Evolutionary conservation across 2,113 vertebrate species (phyloP).

Genomic region (Rhinogobius similis): DNA sequence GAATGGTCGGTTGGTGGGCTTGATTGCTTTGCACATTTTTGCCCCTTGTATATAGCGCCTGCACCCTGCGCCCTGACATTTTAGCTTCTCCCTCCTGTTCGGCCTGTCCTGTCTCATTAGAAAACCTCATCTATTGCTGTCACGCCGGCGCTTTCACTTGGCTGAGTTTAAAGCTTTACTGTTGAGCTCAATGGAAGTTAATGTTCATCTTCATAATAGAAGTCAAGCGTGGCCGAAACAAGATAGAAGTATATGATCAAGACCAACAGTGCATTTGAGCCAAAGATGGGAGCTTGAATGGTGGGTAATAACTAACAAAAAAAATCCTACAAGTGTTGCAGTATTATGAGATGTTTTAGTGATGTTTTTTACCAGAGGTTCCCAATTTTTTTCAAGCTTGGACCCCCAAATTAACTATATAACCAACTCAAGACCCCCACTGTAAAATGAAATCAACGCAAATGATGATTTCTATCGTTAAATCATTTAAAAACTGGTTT

Average conservation of each 20-base stretch:
- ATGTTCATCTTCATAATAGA: constrained; percentile 4
- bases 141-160: constrained; percentile 38
- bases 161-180: neutral
- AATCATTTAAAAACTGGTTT: no score
- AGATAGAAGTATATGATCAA: neutral
- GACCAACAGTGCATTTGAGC: neutral
- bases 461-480: no score
- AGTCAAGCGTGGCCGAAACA: neutral
- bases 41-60: constrained; percentile 6
- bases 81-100: constrained; percentile 55
- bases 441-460: no score
- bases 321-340: no score
- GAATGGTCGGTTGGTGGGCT: constrained; percentile 25
- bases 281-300: neutral
- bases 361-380: no score
- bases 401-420: no score
- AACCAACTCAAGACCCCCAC: no score
- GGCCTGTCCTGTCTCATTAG: constrained; percentile 52
- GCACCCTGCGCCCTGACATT: constrained; percentile 54
- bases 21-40: constrained; percentile 26
- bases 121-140: constrained; percentile 34
- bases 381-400: no score
- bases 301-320: neutral
- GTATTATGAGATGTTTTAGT: no score
- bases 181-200: neutral